phyloP scores from a whole-genome alignment of 1,140 invertebrate genomes.

The Carposina sasakii region DNA sequence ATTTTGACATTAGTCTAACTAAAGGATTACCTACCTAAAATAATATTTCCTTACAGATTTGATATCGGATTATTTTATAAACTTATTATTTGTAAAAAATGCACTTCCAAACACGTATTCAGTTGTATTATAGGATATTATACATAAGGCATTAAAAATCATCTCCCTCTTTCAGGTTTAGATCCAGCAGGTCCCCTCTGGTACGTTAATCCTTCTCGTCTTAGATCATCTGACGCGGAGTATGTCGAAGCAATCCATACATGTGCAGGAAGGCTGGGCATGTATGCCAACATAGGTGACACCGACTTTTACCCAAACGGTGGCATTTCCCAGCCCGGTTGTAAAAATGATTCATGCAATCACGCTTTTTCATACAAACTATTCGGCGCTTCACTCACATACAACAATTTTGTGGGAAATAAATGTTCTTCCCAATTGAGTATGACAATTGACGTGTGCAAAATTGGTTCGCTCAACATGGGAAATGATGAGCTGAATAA shows the following conservation, averaged over 20 bases:
- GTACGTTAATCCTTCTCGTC: constrained; percentile 57
- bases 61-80: too few species aligned
- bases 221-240: constrained; percentile 66
- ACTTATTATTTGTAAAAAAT: too few species aligned
- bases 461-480: constrained; percentile 23
- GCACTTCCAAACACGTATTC: too few species aligned
- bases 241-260: constrained; percentile 82
- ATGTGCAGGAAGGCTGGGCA: constrained; percentile 72
- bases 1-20: too few species aligned
- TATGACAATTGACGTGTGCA: not conserved
- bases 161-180: too few species aligned
- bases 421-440: too few species aligned
- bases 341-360: constrained; percentile 70
- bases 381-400: constrained; percentile 72
- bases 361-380: constrained; percentile 73
- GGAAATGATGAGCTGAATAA: constrained; percentile 44
- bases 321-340: constrained; percentile 62
- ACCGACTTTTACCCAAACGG: constrained; percentile 89
- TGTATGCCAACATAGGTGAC: constrained; percentile 69
- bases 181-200: constrained; percentile 79
- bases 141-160: too few species aligned
- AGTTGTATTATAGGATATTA: too few species aligned
- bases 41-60: too few species aligned
- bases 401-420: not conserved
- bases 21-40: too few species aligned